Evolutionary conservation across 1,140 invertebrate species (phyloP), one percentile per base, ranked within the genome.

Genomic region (Homalodisca vitripennis): DNA sequence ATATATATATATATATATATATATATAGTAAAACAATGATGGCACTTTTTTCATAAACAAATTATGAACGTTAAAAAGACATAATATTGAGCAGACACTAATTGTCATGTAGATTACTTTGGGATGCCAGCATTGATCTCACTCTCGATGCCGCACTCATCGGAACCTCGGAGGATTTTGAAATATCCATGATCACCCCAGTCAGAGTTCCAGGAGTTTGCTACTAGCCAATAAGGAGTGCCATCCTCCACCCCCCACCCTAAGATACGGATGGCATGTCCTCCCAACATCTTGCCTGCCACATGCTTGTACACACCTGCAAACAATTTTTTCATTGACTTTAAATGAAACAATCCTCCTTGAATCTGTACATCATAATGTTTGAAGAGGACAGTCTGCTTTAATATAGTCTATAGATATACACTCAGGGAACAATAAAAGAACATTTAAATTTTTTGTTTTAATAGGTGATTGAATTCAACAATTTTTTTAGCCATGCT

Each of bases 181-280:
- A 98, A 97, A 79, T 87, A 92, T 13, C 95, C 93, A 78, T 88
- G 84, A 77, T 89, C 85, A 31, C 89, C 94, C 94, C 94, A 97
- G 75, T 95, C 93, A 6, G 83, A 82, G 79, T 97, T 97, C 94
- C 94, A 97, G 0, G 93, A 95, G 81, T 97, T 97, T 51, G 92
- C 94, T 73, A 94, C 86, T 0, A 94, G 83, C 95, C 95, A 98
- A 78, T 96, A 98, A 30, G 90, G 89, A 14, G 62, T 72, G n/a
- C 66, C 67, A 27, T 75, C 67, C 30, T 77, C 72, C 46, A 74
- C 73, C 22, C 89, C 89, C 85, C 87, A 91, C 26, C 95, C 95
- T 13, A 97, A 79, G 31, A 98, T 90, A 76, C 90, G 90, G 51
- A 97, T 89, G 29, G 95, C 95, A 81, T 98, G 95, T 13, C 94